Conservation (phyloP, 2,797 vertebrate species). For the Columba guinea region DNA sequence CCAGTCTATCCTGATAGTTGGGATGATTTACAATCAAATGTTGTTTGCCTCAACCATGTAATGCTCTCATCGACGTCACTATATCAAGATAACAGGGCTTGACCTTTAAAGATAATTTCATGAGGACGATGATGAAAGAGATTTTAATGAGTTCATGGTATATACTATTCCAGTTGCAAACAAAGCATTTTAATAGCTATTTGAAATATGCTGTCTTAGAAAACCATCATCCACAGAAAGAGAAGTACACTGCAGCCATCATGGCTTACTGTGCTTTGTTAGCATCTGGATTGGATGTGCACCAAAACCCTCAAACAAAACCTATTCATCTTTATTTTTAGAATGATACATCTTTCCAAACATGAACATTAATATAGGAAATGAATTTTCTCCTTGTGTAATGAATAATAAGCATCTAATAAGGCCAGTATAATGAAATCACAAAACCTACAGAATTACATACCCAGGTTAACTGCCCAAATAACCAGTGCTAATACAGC, state of each 20-base stretch:
- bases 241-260: not conserved
- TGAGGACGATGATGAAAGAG: not conserved
- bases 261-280: not conserved
- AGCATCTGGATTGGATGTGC: not conserved
- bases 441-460: not conserved
- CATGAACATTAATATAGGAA: not conserved
- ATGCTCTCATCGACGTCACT: not conserved
- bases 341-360: not conserved
- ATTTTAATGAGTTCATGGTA: slow-evolving; percentile 10
- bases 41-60: not conserved
- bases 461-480: not conserved
- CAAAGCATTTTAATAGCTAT: slow-evolving; percentile 27
- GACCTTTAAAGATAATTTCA: slow-evolving; percentile 5
- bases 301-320: slow-evolving; percentile 21
- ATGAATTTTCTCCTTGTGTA: not conserved
- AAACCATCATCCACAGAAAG: not conserved
- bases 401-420: not conserved
- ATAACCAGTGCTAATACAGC: not conserved
- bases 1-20: not conserved
- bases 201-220: not conserved
- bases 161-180: slow-evolving; percentile 16
- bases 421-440: not conserved
- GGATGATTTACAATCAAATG: not conserved
- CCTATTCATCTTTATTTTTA: not conserved
- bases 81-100: not conserved